These are phyloP conservation scores for Agrilus planipennis DNA, from an alignment of 1,140 invertebrate genomes.

Conservation along the genomic window DNA sequence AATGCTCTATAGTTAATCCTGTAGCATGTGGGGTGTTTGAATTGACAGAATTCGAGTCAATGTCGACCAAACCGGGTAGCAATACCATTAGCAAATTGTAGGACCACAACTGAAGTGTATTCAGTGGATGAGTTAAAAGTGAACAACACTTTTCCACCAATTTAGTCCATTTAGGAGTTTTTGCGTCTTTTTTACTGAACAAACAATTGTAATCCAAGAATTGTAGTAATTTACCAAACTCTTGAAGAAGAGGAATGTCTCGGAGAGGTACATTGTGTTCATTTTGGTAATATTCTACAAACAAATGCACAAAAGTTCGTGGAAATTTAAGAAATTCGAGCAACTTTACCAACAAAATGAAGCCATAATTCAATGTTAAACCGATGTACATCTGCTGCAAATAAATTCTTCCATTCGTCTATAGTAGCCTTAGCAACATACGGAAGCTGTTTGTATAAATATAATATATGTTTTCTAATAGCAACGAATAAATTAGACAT, in stretches of 20 bases:
- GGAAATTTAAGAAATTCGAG: constrained; percentile 5
- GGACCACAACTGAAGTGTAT: constrained; percentile 37
- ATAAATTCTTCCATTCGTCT: constrained; percentile 48
- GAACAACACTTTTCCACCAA: constrained; percentile 21
- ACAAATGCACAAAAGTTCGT: constrained; percentile 1
- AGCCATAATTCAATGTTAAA: constrained; percentile 40
- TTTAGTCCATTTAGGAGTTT: constrained; percentile 26
- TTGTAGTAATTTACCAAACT: constrained; percentile 31
- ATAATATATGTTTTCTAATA: constrained; percentile 35
- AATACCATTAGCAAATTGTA: constrained; percentile 35
- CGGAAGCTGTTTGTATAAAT: constrained; percentile 36
- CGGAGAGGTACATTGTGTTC: constrained; percentile 8
- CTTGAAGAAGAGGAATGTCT: constrained; percentile 24
- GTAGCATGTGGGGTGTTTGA: constrained; percentile 25
- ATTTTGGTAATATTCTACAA: constrained; percentile 20
- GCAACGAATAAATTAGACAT: constrained; percentile 39
- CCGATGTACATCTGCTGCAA: constrained; percentile 38
- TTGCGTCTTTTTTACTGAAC: constrained; percentile 20
- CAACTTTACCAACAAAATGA: constrained; percentile 29
- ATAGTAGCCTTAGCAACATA: constrained; percentile 35
- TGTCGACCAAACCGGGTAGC: constrained; percentile 32
- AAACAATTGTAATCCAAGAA: constrained; percentile 26
- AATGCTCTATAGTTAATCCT: constrained; percentile 37
- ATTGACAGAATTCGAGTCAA: constrained; percentile 35
- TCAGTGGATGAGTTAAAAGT: constrained; percentile 25